These are phyloP conservation scores for Scaptomyza hsui DNA, from an alignment of 1,140 invertebrate genomes.

Conservation along the genomic window DNA sequence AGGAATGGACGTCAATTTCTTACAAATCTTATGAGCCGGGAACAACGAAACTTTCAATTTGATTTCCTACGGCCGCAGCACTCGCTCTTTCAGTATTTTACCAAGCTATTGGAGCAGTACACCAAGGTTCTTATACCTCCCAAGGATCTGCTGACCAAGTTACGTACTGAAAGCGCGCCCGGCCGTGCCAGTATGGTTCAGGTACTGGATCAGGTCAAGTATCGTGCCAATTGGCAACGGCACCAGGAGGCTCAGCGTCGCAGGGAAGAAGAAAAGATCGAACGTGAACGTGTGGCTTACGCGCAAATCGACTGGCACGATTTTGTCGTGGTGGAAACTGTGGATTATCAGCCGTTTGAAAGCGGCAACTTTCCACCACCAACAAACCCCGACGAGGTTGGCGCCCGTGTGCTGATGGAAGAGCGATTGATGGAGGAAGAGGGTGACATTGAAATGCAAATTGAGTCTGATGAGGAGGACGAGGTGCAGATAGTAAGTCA, in stretches of 20 bases:
- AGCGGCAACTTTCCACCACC: slow-evolving; percentile 97
- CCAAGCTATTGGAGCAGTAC: slow-evolving; percentile 98
- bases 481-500: slow-evolving; percentile 84
- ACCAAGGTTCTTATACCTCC: slow-evolving; percentile 97
- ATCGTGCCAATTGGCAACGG: slow-evolving; percentile 97
- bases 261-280: slow-evolving; percentile 96
- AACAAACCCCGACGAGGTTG: slow-evolving; percentile 98
- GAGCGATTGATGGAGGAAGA: slow-evolving; percentile 84
- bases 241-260: slow-evolving; percentile 96
- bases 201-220: slow-evolving; percentile 95
- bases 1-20: slow-evolving; percentile 99
- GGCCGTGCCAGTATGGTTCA: slow-evolving; percentile 86
- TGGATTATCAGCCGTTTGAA: slow-evolving; percentile 99
- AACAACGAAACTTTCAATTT: slow-evolving; percentile 99
- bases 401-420: slow-evolving; percentile 95
- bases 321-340: slow-evolving; percentile 99
- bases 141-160: slow-evolving; percentile 93
- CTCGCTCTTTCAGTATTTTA: slow-evolving; percentile 99
- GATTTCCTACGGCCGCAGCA: slow-evolving; percentile 99
- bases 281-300: slow-evolving; percentile 97
- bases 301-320: slow-evolving; percentile 99
- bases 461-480: slow-evolving; percentile 88
- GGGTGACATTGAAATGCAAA: slow-evolving; percentile 88
- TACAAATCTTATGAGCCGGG: slow-evolving; percentile 98
- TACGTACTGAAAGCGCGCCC: slow-evolving; percentile 90